Conservation (phyloP, 2,113 vertebrate genomes). For the Labeo rohita region DNA sequence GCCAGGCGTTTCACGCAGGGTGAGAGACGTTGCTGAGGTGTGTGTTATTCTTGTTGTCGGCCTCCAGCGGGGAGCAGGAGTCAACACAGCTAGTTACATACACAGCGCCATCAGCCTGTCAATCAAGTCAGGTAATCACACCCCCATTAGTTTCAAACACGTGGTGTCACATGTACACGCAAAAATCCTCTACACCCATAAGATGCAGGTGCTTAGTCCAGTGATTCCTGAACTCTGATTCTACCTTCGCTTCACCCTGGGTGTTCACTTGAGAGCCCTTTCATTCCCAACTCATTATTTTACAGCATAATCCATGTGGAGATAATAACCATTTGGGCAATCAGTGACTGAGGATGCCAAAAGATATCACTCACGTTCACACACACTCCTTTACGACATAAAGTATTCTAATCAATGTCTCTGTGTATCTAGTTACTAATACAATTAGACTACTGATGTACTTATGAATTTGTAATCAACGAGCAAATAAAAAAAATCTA, state of each 20-base stretch:
- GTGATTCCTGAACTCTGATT: not conserved
- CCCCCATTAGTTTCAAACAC: slow-evolving; percentile 11
- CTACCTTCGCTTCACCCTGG: not conserved
- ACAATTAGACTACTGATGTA: not conserved
- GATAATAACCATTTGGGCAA: slow-evolving; percentile 2
- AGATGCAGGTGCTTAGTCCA: not conserved
- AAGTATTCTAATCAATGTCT: not conserved
- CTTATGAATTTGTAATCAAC: not conserved
- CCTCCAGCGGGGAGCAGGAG: slow-evolving; percentile 41
- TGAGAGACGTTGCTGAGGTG: slow-evolving; percentile 27
- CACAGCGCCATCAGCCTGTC: not conserved
- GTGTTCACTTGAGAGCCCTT: not conserved
- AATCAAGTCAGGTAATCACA: slow-evolving; percentile 30
- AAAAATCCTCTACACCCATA: not conserved
- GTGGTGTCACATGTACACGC: not conserved
- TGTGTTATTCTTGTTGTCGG: slow-evolving; percentile 45
- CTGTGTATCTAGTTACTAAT: not conserved
- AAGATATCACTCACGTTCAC: not conserved
- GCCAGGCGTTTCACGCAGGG: slow-evolving; percentile 29
- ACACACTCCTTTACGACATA: not conserved
- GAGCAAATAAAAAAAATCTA: not conserved
- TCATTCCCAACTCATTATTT: slow-evolving; percentile 7
- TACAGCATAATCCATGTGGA: slow-evolving; percentile 14
- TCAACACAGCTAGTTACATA: slow-evolving; percentile 33
- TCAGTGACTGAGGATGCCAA: not conserved